Percentiles rank a stretch among this genome's conserved stretches.
These are phyloP conservation scores for Neosalanx taihuensis DNA, from an alignment of 2,797 vertebrate species.

Conservation along the genomic window DNA sequence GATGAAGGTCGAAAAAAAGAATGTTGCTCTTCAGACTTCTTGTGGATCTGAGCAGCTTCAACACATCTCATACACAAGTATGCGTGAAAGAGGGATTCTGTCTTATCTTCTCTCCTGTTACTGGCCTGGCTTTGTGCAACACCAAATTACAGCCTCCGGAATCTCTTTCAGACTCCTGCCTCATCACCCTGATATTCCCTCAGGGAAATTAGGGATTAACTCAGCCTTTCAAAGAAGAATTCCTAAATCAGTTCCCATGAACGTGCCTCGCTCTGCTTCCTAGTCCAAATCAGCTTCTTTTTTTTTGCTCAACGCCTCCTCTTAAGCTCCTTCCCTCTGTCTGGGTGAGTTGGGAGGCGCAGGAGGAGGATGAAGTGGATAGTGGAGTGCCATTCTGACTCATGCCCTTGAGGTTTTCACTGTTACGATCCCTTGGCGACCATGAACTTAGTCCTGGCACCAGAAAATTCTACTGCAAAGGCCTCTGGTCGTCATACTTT, in stretches of 20 bases:
- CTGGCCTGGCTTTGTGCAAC: slow-evolving; percentile 49
- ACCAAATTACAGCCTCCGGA: slow-evolving; percentile 54
- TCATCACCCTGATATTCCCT: slow-evolving; percentile 69
- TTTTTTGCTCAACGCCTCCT: slow-evolving; percentile 36
- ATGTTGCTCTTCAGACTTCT: slow-evolving; percentile 14
- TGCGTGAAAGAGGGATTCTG: slow-evolving; percentile 19
- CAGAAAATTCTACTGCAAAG: slow-evolving; percentile 26
- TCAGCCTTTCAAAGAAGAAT: slow-evolving; percentile 64
- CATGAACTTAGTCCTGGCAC: slow-evolving; percentile 31
- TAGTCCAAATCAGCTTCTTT: slow-evolving; percentile 57
- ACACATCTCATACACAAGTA: slow-evolving; percentile 25
- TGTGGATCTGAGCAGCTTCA: slow-evolving; percentile 31
- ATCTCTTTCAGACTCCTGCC: slow-evolving; percentile 60
- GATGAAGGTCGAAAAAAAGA: slow-evolving; percentile 4
- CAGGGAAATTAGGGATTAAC: slow-evolving; percentile 77
- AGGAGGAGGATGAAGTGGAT: slow-evolving; percentile 69
- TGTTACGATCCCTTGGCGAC: slow-evolving; percentile 51
- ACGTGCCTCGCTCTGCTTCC: slow-evolving; percentile 42
- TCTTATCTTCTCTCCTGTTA: slow-evolving; percentile 36
- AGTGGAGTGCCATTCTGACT: slow-evolving; percentile 64
- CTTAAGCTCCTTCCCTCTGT: slow-evolving; percentile 57
- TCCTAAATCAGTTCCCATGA: slow-evolving; percentile 62
- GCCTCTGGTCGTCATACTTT: not conserved
- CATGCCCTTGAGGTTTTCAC: slow-evolving; percentile 56
- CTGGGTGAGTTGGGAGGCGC: slow-evolving; percentile 43